Evolutionary conservation across 2,888 invertebrate genomes (phyloP), one percentile per base, ranked within the genome.

Genomic region (Ramazzottius varieornatus): DNA sequence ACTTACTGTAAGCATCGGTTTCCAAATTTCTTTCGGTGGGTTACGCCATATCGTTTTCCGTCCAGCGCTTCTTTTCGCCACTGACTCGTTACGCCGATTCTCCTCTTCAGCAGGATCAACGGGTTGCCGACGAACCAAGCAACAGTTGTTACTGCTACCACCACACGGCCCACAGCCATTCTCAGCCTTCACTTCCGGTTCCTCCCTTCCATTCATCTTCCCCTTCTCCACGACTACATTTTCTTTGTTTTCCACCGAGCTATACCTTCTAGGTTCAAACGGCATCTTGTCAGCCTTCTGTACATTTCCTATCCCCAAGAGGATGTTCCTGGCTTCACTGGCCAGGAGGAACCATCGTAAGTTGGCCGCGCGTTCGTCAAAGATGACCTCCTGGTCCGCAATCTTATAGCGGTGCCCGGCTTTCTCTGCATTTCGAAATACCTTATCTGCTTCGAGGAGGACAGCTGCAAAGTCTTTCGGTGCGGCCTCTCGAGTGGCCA

Each of bases 341-440:
- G 89, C 89, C 65, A 90, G 75, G 81, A 90, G 83, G 76, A 88
- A 91, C 90, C 90, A 91, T 68, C 88, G 80, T 20, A 89, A 77
- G 65, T 81, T 80, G 69, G 84, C 83, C 63, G 84, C 82, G 63
- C 83, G 79, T 33, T 76, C 76, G 70, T 84, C 83, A 72, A 88
- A 87, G 69, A 81, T 79, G 32, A 84, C 80, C 69, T 83, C 82
- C 69, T 86, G 86, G 73, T 89, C 86, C 32, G 84, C 82, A 65
- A 84, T 79, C 13, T 84, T 82, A 70, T 83, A 83, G 70, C 85
- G 80, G 77, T 84, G 83, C 32, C 85, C 86, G 72, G 84, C 70
- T 71, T 72, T 72, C 29, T 65, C 79, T 1, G 87, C 84, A 71
- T 84, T 81, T 70, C 83, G 84, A 73, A 88, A 86, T 46, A 86